Percentiles rank a stretch among this genome's conserved stretches.
phyloP scores from a whole-genome alignment of 2,797 vertebrate genomes.

The Falco rusticolus region DNA sequence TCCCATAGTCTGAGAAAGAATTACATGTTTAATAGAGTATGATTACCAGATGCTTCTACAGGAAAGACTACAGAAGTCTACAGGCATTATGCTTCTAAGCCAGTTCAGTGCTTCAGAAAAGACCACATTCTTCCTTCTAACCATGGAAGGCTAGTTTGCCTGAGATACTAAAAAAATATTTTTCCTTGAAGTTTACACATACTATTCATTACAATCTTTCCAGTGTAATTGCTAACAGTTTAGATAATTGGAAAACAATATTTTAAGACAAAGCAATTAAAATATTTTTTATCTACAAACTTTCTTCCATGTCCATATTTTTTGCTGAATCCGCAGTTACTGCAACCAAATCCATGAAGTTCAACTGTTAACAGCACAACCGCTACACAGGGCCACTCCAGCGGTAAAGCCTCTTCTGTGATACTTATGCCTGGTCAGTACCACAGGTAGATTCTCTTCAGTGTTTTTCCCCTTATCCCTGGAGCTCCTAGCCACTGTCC shows the following conservation, averaged over 20 bases:
- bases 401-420: neutral
- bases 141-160: neutral
- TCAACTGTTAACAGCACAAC: neutral
- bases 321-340: neutral
- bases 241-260: neutral
- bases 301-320: neutral
- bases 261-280: neutral
- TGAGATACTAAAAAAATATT: neutral
- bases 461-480: neutral
- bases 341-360: neutral
- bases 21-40: neutral
- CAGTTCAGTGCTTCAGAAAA: neutral
- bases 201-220: neutral
- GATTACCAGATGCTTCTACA: neutral
- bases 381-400: neutral
- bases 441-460: neutral
- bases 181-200: neutral
- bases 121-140: neutral
- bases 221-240: neutral
- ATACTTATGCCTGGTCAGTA: neutral
- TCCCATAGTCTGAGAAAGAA: neutral
- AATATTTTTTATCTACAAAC: neutral
- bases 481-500: neutral
- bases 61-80: neutral
- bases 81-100: neutral